These are phyloP conservation scores for Drosophila lutescens DNA, from an alignment of 2,888 invertebrate genomes.

Conservation along the genomic window DNA sequence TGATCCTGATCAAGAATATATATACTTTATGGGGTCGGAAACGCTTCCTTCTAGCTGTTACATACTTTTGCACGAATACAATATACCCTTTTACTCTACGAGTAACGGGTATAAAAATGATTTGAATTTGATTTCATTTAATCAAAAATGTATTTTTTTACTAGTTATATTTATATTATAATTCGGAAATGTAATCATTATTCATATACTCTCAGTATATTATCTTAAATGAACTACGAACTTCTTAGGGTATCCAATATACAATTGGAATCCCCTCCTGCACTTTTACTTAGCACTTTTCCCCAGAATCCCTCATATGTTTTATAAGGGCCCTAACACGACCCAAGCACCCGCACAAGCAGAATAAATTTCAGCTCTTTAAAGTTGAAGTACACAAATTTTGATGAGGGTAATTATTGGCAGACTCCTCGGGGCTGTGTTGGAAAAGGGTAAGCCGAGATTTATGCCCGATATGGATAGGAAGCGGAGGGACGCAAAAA, in stretches of 20 bases:
- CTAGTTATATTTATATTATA: too few species aligned
- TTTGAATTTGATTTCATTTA: too few species aligned
- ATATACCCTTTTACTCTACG: too few species aligned
- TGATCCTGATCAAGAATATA: too few species aligned
- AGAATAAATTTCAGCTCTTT: constrained; percentile 19
- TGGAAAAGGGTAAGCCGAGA: constrained; percentile 42
- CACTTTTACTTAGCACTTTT: constrained; percentile 9
- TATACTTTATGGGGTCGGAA: too few species aligned
- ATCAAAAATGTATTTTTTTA: too few species aligned
- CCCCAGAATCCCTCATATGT: constrained; percentile 6
- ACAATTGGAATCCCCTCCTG: background rate
- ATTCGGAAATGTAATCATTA: too few species aligned
- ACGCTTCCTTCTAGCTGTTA: too few species aligned
- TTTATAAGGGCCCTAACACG: constrained; percentile 12
- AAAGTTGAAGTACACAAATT: constrained; percentile 40
- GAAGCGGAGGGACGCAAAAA: constrained; percentile 1
- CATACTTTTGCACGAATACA: too few species aligned
- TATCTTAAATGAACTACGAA: too few species aligned
- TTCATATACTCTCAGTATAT: too few species aligned
- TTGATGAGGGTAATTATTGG: constrained; percentile 72
- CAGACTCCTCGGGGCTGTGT: constrained; percentile 13
- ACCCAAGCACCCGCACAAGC: constrained; percentile 25
- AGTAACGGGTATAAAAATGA: too few species aligned
- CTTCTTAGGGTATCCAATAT: background rate
- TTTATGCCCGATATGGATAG: constrained; percentile 35